Percentiles rank a stretch among this genome's conserved stretches.
phyloP scores from a whole-genome alignment of 2,888 invertebrate genomes.

The Rhaphigaster nebulosa region DNA sequence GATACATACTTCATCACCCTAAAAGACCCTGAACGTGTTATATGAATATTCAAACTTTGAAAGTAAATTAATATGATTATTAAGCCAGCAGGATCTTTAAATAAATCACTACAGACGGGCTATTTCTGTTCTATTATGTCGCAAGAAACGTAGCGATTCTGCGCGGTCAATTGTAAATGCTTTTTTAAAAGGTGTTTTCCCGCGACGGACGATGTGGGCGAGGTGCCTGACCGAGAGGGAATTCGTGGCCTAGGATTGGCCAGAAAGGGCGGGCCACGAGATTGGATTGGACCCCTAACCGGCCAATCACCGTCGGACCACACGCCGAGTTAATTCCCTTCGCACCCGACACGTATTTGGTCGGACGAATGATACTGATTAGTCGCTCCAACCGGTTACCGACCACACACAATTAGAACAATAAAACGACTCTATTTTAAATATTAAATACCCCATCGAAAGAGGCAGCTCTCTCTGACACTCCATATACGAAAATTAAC shows the following conservation, averaged over 20 bases:
- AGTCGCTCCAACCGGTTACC: slow-evolving; percentile 44
- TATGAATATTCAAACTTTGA: background rate
- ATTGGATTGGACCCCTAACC: slow-evolving; percentile 43
- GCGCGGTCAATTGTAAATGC: background rate
- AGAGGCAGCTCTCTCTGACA: slow-evolving; percentile 41
- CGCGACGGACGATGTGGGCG: background rate
- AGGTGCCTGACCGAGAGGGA: slow-evolving; percentile 21
- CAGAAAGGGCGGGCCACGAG: slow-evolving; percentile 25
- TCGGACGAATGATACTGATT: slow-evolving; percentile 46
- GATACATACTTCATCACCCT: background rate
- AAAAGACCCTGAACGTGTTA: background rate
- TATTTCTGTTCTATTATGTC: slow-evolving; percentile 2
- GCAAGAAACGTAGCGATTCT: background rate
- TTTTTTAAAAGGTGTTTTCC: slow-evolving; percentile 36
- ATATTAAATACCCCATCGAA: slow-evolving; percentile 48
- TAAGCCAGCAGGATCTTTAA: background rate
- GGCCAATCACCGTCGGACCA: slow-evolving; percentile 43
- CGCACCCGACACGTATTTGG: slow-evolving; percentile 46
- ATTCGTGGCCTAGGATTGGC: slow-evolving; percentile 26
- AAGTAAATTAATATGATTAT: background rate
- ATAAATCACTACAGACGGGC: background rate
- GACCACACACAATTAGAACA: slow-evolving; percentile 48
- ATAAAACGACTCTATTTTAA: slow-evolving; percentile 45
- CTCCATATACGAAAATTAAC: slow-evolving; percentile 49
- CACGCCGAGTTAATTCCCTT: slow-evolving; percentile 46